phyloP scores from a whole-genome alignment of 1,140 invertebrate species.

The Caenorhabditis remanei region DNA sequence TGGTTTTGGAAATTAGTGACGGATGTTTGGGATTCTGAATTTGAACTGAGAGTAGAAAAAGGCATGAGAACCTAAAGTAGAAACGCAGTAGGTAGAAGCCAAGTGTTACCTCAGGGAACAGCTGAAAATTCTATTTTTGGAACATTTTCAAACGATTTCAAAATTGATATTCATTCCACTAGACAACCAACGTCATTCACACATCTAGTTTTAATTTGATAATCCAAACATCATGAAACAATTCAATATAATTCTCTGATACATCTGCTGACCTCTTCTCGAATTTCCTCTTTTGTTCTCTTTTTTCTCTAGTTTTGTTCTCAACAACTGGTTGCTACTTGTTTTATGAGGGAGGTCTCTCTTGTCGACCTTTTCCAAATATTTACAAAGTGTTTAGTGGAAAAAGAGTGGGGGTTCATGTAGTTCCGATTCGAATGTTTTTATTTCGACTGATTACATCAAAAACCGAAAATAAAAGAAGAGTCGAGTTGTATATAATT shows the following conservation, averaged over 20 bases:
- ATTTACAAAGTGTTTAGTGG: background rate
- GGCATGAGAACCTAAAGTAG: no score
- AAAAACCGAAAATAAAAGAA: no score
- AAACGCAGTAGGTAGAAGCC: no score
- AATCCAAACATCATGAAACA: background rate
- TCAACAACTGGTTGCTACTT: background rate
- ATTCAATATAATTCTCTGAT: background rate
- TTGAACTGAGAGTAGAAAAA: no score
- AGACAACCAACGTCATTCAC: no score
- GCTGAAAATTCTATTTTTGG: no score
- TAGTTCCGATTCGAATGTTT: background rate
- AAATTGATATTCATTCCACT: no score
- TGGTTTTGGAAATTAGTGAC: background rate
- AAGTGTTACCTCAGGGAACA: no score
- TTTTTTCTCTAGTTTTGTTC: background rate
- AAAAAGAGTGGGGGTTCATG: no score
- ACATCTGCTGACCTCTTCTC: constrained; percentile 44
- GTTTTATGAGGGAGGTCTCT: background rate
- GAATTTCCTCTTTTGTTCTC: background rate
- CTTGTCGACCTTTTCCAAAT: background rate
- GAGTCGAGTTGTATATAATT: background rate
- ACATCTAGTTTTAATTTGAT: background rate
- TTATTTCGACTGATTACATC: background rate
- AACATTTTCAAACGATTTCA: no score
- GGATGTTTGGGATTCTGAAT: background rate